A percentile compares a stretch with the other conserved stretches of the same genome.
Conservation (phyloP, 2,888 invertebrate genomes). For the Pristionchus exspectatus region DNA sequence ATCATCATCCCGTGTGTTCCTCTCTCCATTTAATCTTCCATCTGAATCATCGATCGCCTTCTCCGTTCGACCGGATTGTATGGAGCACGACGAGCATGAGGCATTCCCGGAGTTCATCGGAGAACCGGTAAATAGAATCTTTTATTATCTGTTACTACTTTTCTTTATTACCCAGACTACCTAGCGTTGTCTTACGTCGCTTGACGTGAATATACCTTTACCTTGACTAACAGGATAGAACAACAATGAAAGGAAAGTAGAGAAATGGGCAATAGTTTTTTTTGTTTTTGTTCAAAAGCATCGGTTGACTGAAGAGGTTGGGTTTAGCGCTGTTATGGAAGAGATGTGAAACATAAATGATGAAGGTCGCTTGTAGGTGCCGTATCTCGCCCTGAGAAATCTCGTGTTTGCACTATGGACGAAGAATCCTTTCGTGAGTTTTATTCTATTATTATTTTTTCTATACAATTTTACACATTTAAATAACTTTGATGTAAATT, state of each 20-base stretch:
- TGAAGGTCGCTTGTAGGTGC: slow-evolving; percentile 9
- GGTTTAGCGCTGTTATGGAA: neutral
- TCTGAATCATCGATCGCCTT: slow-evolving; percentile 69
- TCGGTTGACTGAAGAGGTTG: neutral
- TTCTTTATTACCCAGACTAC: too few species aligned
- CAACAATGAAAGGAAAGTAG: too few species aligned
- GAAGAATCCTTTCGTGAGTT: slow-evolving; percentile 78
- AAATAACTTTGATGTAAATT: too few species aligned
- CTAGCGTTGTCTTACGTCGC: too few species aligned
- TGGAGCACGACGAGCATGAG: slow-evolving; percentile 79
- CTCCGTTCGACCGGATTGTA: slow-evolving; percentile 79
- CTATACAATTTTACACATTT: too few species aligned
- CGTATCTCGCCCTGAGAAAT: slow-evolving; percentile 80
- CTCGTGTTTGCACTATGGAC: slow-evolving; percentile 80
- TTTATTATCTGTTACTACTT: too few species aligned
- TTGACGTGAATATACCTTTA: too few species aligned
- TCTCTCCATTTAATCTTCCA: slow-evolving; percentile 72
- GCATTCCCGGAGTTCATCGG: slow-evolving; percentile 78
- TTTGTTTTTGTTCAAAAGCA: neutral
- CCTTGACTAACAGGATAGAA: too few species aligned
- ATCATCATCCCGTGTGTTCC: slow-evolving; percentile 56
- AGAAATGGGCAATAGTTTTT: neutral
- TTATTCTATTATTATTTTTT: neutral
- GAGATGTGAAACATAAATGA: neutral
- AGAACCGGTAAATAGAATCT: slow-evolving; percentile 57